Base-by-base conservation (phyloP, 2,888 invertebrate species). In the Danaus chrysippus region DNA sequence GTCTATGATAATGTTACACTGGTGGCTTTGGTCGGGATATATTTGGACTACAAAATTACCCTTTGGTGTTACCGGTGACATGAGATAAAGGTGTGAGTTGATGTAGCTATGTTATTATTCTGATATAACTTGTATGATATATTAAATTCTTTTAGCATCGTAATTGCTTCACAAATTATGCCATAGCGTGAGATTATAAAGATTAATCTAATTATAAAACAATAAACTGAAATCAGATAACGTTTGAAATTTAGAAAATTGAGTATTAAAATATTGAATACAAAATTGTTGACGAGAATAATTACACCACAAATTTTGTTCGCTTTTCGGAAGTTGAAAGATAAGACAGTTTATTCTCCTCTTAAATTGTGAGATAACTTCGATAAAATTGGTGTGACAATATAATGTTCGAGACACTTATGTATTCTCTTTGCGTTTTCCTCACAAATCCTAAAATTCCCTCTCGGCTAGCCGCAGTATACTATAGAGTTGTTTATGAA, bases 11-110 rank as follows among this genome's bases (percentile, higher is more conserved):
- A 54, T n/a, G 12, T 10, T 15, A 62, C 56, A 54, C 15, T 57
- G 58, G 23, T 56, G 58, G 59, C 42, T 42, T 54, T 58, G 60
- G 63, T 62, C 61, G 56, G 59, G 56, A 58, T 54, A 59, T 56
- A 56, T 44, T 58, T 62, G 54, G 60, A 34, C 56, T 61, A 53
- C 57, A 57, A 56, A 62, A 66, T 70, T 67, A 63, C 61, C 67
- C 63, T 69, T 65, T 63, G 59, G 54, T 58, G 55, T 58, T 46
- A 63, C 57, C 41, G 42, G 59, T 68, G 68, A 71, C 64, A 59
- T 66, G 68, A 63, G 70, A 63, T 59, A 59, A 56, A 54, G 61
- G 66, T 64, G 52, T 58, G 53, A 65, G 46, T 54, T 55, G 60
- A 54, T 49, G 12, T 42, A 63, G 62, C 64, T 61, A 59, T 53